Evolutionary conservation across 2,797 vertebrate species (phyloP).

Genomic region (Leptoclinus maculatus): DNA sequence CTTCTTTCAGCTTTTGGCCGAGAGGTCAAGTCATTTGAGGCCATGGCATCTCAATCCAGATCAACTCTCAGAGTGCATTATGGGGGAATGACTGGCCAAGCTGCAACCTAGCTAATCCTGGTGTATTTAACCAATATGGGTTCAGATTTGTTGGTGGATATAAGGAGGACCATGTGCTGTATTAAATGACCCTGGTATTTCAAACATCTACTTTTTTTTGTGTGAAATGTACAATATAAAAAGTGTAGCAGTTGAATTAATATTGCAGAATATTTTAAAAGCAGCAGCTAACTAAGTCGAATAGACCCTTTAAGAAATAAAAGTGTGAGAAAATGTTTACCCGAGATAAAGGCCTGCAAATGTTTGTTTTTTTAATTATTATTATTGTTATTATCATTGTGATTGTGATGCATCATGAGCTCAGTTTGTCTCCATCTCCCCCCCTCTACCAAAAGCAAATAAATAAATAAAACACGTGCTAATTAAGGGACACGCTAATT

Average conservation of each 20-base stretch:
- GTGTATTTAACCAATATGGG: constrained; percentile 32
- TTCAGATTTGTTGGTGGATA: constrained; percentile 30
- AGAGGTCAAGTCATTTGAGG: constrained; percentile 43
- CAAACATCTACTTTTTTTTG: background rate
- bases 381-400: background rate
- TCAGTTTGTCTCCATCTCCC: constrained; percentile 17
- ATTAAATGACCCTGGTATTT: constrained; percentile 15
- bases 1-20: constrained; percentile 8
- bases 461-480: constrained; percentile 10
- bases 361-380: constrained; percentile 2
- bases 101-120: constrained; percentile 32
- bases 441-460: background rate
- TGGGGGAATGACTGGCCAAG: constrained; percentile 37
- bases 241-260: background rate
- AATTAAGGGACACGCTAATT: constrained; percentile 59
- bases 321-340: background rate
- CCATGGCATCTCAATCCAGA: constrained; percentile 37
- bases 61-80: constrained; percentile 49
- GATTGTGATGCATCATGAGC: background rate
- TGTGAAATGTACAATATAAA: background rate
- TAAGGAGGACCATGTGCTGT: background rate
- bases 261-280: background rate
- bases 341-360: background rate
- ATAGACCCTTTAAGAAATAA: background rate
- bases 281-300: background rate